Evolutionary conservation across 92 coral and sea anemone genomes (phyloP), one percentile per base, ranked within the genome.

Genomic region (Micromussa lordhowensis): DNA sequence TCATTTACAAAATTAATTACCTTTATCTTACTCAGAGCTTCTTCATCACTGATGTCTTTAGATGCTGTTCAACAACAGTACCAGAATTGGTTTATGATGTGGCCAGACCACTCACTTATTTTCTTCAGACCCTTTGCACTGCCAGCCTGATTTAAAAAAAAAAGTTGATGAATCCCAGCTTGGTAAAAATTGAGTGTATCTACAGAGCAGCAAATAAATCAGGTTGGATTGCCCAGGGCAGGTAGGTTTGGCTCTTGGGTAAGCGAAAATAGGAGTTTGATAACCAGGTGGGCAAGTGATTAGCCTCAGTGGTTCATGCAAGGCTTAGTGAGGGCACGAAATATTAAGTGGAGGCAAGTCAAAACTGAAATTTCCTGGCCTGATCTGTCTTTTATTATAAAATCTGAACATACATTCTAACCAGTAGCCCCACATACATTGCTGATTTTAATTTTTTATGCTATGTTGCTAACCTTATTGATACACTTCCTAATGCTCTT

Each of bases 1-100:
- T 75, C 17, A 34, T 57, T 75, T 82, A 35, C 70, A 64, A 44
- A 4, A 4, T 48, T 4, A 4, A 64, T 57, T 75, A 85, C 72
- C 89, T 74, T 75, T 51, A 75, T 44, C 69, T 53, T 85, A 2
- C 53, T 85, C 21, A 85, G 82, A 55, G 69, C 82, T 36, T 85
- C 82, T 44, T 40, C 75, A 75, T 75, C 82, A 30, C 53, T 75
- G n/a, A 24, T 53, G 29, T 31, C 71, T 75, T 85, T 53, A 11
- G 79, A 55, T 26, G 77, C 79, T n/a, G 28, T 32, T 75, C 64
- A 72, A 48, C 88, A 83, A 58, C 93, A 90, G 75, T 73, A 70
- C 93, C 93, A 91, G 51, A 90, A 85, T 29, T 85, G 93, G 48
- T 75, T 79, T 13, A 85, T 75, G 12, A 90, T 90, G 82, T 68